phyloP scores from a whole-genome alignment of 2,888 invertebrate species.

The Diarsia rubi region DNA sequence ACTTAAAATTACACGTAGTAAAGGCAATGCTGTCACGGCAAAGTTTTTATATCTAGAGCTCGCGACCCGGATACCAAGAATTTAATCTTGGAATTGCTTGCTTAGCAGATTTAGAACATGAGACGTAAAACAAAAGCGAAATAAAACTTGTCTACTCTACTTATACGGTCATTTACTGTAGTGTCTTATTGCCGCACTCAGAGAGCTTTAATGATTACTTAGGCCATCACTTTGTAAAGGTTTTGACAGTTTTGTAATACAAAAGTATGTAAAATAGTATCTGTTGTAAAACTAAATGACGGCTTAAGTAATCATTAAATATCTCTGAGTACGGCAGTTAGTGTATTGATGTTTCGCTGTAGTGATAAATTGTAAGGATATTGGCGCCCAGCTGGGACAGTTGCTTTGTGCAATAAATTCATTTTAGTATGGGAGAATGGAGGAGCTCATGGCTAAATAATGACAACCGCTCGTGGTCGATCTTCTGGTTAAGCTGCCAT shows the following conservation, averaged over 20 bases:
- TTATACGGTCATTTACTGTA: conserved; percentile 56
- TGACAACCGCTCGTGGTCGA: too few relatives aligned
- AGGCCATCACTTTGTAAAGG: too few relatives aligned
- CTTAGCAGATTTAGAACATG: conserved; percentile 82
- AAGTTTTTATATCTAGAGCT: conserved; percentile 81
- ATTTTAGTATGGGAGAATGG: neutral
- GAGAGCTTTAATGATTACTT: too few relatives aligned
- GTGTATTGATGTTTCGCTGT: conserved; percentile 1
- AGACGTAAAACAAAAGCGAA: conserved; percentile 76
- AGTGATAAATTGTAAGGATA: conserved; percentile 9
- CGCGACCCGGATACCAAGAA: conserved; percentile 82
- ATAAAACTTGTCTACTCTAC: conserved; percentile 62
- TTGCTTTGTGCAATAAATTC: neutral
- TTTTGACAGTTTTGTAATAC: too few relatives aligned
- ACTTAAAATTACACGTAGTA: conserved; percentile 64
- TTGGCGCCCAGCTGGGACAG: neutral
- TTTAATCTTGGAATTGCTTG: conserved; percentile 88
- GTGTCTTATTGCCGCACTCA: too few relatives aligned
- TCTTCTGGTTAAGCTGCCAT: too few relatives aligned
- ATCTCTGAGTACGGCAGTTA: too few relatives aligned
- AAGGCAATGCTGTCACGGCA: conserved; percentile 65
- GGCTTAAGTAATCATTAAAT: too few relatives aligned
- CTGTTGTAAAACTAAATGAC: too few relatives aligned
- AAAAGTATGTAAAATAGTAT: too few relatives aligned
- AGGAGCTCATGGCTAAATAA: too few relatives aligned